A percentile compares a stretch with the other conserved stretches of the same genome.
Conservation (phyloP, 2,888 invertebrate species). For the Yponomeuta evonymella region DNA sequence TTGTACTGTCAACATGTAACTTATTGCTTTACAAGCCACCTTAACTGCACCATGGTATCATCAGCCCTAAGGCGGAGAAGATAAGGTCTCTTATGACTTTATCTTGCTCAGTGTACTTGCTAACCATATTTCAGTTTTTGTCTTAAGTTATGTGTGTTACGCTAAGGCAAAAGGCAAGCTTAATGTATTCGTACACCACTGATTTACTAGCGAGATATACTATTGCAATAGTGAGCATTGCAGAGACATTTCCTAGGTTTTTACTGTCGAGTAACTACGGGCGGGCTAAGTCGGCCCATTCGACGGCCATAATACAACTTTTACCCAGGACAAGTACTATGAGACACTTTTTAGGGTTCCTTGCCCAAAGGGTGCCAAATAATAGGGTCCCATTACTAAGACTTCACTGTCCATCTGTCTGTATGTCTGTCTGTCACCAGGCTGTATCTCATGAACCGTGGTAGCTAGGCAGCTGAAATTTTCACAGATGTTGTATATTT, state of each 20-base stretch:
- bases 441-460: too few relatives aligned
- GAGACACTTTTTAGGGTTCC: too few relatives aligned
- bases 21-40: constrained; percentile 7
- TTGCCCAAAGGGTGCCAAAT: too few relatives aligned
- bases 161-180: background rate
- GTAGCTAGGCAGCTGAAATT: too few relatives aligned
- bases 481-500: too few relatives aligned
- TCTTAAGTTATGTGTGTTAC: constrained; percentile 11
- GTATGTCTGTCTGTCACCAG: too few relatives aligned
- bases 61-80: background rate
- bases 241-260: background rate
- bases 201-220: background rate
- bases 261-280: background rate
- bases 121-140: constrained; percentile 11
- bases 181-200: background rate
- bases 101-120: background rate
- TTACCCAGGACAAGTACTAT: too few relatives aligned
- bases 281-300: too few relatives aligned
- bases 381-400: too few relatives aligned
- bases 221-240: background rate
- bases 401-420: too few relatives aligned
- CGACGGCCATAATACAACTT: too few relatives aligned
- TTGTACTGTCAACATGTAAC: constrained; percentile 14
- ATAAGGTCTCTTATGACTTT: background rate
- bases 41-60: background rate